Conservation (phyloP, 2,888 invertebrate genomes). For the Griposia aprilina region DNA sequence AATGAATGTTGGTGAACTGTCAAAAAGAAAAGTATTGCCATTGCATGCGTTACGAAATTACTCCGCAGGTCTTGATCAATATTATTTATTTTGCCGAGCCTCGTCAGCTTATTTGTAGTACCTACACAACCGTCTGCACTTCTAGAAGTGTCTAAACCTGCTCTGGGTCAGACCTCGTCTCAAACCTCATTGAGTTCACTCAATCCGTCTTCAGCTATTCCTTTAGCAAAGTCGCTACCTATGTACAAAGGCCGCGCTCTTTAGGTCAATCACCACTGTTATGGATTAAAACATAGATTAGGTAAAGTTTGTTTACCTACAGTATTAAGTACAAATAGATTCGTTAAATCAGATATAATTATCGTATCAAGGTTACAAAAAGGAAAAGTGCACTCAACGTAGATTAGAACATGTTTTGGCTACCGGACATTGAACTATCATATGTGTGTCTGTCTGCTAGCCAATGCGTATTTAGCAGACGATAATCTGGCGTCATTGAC, state of each 20-base stretch:
- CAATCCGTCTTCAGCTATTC: neutral
- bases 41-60: no score
- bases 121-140: neutral
- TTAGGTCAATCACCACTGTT: neutral
- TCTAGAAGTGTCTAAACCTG: neutral
- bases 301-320: neutral
- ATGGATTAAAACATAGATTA: neutral
- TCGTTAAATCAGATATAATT: neutral
- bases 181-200: neutral
- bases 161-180: neutral
- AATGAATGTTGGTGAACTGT: no score
- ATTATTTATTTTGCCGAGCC: neutral
- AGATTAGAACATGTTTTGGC: slow-evolving; percentile 15
- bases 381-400: slow-evolving; percentile 39
- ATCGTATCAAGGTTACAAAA: slow-evolving; percentile 21
- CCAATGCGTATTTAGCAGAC: neutral
- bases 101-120: neutral
- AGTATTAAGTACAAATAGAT: neutral
- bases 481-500: neutral
- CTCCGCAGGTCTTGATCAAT: neutral
- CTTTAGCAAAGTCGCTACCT: neutral
- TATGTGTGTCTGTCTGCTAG: neutral
- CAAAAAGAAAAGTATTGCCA: no score
- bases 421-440: neutral
- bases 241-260: neutral